Evolutionary conservation across 2,888 invertebrate species (phyloP).

Genomic region (Portevinia maculata): DNA sequence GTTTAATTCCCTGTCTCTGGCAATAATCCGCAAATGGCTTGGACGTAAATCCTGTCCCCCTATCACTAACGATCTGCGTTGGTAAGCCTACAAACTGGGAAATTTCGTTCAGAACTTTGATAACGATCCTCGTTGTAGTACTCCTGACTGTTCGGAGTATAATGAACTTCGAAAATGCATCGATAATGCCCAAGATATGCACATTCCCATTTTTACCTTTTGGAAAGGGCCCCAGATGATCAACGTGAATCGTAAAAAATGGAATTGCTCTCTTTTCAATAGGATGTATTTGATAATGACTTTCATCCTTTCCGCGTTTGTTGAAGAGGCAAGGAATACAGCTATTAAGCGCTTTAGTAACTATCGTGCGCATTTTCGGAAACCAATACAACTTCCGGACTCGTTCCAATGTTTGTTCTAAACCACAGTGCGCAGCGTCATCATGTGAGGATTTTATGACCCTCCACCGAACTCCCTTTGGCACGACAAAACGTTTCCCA

Average conservation of each 20-base stretch:
- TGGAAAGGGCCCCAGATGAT: slow-evolving; percentile 69
- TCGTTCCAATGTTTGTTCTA: slow-evolving; percentile 41
- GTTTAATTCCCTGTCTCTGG: slow-evolving; percentile 38
- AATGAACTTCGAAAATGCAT: no score
- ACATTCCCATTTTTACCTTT: slow-evolving; percentile 61
- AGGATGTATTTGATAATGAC: background rate
- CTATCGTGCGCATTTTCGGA: background rate
- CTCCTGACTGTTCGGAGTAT: slow-evolving; percentile 48
- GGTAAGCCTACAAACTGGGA: slow-evolving; percentile 49
- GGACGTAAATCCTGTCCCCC: slow-evolving; percentile 53
- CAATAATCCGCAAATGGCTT: slow-evolving; percentile 41
- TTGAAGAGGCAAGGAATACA: slow-evolving; percentile 3
- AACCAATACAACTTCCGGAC: background rate
- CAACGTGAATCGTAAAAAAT: slow-evolving; percentile 37
- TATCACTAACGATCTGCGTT: slow-evolving; percentile 46
- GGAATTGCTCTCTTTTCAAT: slow-evolving; percentile 48
- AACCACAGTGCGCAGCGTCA: slow-evolving; percentile 42
- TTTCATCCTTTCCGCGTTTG: background rate
- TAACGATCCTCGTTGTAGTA: slow-evolving; percentile 40
- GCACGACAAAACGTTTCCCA: slow-evolving; percentile 37
- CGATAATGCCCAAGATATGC: no score
- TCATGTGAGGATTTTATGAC: slow-evolving; percentile 32
- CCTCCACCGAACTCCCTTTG: slow-evolving; percentile 30
- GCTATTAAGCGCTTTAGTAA: background rate
- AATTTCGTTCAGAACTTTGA: slow-evolving; percentile 34